Base-by-base conservation (phyloP, 2,797 vertebrate genomes). In the Tokudaia muenninki region DNA sequence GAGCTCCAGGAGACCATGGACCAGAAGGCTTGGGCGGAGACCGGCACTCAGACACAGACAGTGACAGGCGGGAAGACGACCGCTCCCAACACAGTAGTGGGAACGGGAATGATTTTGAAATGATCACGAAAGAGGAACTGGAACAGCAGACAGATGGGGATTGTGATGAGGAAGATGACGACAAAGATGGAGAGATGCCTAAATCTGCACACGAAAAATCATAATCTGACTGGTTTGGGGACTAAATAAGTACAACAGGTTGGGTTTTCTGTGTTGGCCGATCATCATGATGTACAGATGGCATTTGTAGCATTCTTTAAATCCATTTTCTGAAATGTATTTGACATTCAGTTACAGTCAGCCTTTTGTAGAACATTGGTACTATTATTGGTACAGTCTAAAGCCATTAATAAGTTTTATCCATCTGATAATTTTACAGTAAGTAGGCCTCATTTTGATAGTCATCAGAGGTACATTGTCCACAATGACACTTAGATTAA, bases 71-170 rank as follows among this genome's bases (percentile, higher is more conserved):
- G 29, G 99, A 99, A 97, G 99, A 99, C 3, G 99, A 99, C 91
- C 99, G 99, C 14, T 99, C 99, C 87, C 99, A 99, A 94, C 99
- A 99, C 99, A 99, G 99, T 99, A 99, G 99, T 96, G 99, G 99
- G 94, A 99, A 99, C 88, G 99, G 99, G 92, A 99, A 99, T 98
- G 99, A 99, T 99, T 99, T 99, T 99, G 99, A 99, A 99, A 99
- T 99, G 99, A 99, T 99, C 98, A 99, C 99, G 98, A 99, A 99
- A 97, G 99, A 99, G 97, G 99, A 99, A 99, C 99, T 99, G 98
- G 99, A 99, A 98, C 99, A 99, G 98, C 99, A 99, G 98, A 99
- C 99, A 8, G 99, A 99, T 82, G 99, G 99, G 61, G 99, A 98
- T 10, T 99, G 99, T 87, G 99, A 99, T 16, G 99, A 99, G 34